Base-by-base conservation (phyloP, 2,113 vertebrate genomes). In the Festucalex cinctus region DNA sequence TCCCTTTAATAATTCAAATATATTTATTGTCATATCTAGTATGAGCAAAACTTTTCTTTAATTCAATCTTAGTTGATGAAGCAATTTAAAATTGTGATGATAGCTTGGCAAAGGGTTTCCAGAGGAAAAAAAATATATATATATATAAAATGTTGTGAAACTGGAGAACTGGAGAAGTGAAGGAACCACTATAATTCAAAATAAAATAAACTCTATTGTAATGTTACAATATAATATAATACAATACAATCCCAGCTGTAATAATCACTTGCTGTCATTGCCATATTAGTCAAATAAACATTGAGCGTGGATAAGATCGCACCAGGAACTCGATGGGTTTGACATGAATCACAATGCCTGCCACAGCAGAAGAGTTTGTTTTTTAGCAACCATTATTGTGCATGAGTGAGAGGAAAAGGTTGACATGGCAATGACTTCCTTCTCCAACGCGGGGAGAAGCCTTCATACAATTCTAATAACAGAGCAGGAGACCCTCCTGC, bases 381-480 rank as follows among this genome's bases (percentile, higher is more conserved):
- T 57, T 86, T 66, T 46, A 69, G 63, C 54, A 3, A 1, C 24
- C 60, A 78, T 84, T 86, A 75, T 86, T 73, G 53, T 46, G 41
- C 56, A n/a, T 22, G 64, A 62, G 61, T 66, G 78, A 75, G 58
- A 87, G 83, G 81, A 84, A 85, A 73, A 64, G 17, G 26, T 44
- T 63, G 68, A 64, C 61, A 71, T 59, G 57, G 63, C 41, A 73
- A 77, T 73, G 36, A 77, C 67, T 80, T 84, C 81, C 77, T 71
- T 62, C 65, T 57, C 63, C 79, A 76, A 79, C 65, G 68, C 35
- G 19, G 7, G 13, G 58, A 76, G 72, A 74, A 77, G 48, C 66
- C 75, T 66, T 69, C 22, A 60, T 62, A 59, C 39, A 73, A 64
- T 70, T 73, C 60, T 28, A 44, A 59, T 46, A 76, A 74, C 63